Percentiles rank a stretch among this genome's conserved stretches.
Evolutionary conservation across 2,113 vertebrate genomes (phyloP).

Genomic region (Nothobranchius kuhntae): DNA sequence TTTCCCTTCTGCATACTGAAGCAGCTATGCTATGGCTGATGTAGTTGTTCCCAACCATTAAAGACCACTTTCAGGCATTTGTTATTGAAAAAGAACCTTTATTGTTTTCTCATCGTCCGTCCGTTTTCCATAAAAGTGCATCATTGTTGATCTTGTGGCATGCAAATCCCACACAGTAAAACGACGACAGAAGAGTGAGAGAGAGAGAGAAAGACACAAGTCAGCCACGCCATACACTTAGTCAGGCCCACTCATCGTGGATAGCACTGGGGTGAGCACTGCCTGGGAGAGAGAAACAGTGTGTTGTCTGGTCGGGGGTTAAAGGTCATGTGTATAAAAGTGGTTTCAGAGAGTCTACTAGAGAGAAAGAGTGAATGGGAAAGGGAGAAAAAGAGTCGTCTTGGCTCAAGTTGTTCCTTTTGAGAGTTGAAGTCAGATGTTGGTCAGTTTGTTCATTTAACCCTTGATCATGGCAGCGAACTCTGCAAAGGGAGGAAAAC

Average conservation of each 20-base stretch:
- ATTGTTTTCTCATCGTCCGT: slow-evolving; percentile 78
- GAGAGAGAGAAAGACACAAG: slow-evolving; percentile 62
- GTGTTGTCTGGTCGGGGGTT: slow-evolving; percentile 35
- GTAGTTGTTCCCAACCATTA: background rate
- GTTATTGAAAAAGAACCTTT: slow-evolving; percentile 82
- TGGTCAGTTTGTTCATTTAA: slow-evolving; percentile 75
- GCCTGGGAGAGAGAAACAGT: slow-evolving; percentile 50
- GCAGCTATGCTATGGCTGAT: no score
- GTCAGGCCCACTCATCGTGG: slow-evolving; percentile 71
- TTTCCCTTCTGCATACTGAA: no score
- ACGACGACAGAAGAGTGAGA: slow-evolving; percentile 66
- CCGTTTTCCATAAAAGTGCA: slow-evolving; percentile 79
- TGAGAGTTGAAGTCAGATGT: slow-evolving; percentile 60
- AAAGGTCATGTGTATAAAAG: slow-evolving; percentile 78
- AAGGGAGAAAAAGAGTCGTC: slow-evolving; percentile 58
- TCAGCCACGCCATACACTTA: slow-evolving; percentile 70
- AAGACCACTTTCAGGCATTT: slow-evolving; percentile 35
- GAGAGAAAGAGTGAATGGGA: slow-evolving; percentile 55
- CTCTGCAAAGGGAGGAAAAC: slow-evolving; percentile 70
- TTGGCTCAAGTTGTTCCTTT: slow-evolving; percentile 78
- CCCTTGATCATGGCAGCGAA: slow-evolving; percentile 79
- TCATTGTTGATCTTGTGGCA: slow-evolving; percentile 73
- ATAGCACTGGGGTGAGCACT: slow-evolving; percentile 63
- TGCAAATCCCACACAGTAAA: slow-evolving; percentile 73
- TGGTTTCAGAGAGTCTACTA: slow-evolving; percentile 54